phyloP scores from a whole-genome alignment of 2,797 vertebrate species.

The Leptodactylus fallax region DNA sequence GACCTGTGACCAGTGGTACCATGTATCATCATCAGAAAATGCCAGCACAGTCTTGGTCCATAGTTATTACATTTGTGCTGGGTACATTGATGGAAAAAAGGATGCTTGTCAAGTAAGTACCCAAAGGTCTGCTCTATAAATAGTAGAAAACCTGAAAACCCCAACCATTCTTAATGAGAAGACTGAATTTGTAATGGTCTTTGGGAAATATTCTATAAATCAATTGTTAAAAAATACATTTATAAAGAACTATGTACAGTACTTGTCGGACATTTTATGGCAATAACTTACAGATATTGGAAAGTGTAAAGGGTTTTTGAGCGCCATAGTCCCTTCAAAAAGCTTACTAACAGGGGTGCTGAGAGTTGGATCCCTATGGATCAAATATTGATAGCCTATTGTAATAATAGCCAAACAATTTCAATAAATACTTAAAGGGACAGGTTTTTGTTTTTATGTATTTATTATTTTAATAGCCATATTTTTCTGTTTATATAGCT shows the following conservation, averaged over 20 bases:
- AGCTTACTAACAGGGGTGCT: no score
- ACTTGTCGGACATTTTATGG: no score
- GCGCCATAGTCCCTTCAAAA: no score
- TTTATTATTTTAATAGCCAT: no score
- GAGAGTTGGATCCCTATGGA: no score
- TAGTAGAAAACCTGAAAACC: not conserved
- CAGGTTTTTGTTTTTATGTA: no score
- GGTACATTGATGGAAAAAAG: slow-evolving; percentile 65
- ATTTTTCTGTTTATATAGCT: no score
- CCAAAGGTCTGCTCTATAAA: not conserved
- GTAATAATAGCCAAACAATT: no score
- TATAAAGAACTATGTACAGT: not conserved
- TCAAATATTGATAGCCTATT: no score
- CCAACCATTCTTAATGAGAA: not conserved
- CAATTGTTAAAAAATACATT: no score
- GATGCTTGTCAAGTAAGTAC: slow-evolving; percentile 71
- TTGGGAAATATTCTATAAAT: not conserved
- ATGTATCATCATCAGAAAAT: slow-evolving; percentile 62
- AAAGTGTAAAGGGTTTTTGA: not conserved
- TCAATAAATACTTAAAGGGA: no score
- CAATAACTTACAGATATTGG: not conserved
- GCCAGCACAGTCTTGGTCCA: slow-evolving; percentile 54
- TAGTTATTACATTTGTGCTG: slow-evolving; percentile 69
- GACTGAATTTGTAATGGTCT: not conserved
- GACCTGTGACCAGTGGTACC: slow-evolving; percentile 67